A percentile compares a stretch with the other conserved stretches of the same genome.
These are phyloP conservation scores for Octonoba sinensis DNA, from an alignment of 2,888 invertebrate species.

Conservation along the genomic window DNA sequence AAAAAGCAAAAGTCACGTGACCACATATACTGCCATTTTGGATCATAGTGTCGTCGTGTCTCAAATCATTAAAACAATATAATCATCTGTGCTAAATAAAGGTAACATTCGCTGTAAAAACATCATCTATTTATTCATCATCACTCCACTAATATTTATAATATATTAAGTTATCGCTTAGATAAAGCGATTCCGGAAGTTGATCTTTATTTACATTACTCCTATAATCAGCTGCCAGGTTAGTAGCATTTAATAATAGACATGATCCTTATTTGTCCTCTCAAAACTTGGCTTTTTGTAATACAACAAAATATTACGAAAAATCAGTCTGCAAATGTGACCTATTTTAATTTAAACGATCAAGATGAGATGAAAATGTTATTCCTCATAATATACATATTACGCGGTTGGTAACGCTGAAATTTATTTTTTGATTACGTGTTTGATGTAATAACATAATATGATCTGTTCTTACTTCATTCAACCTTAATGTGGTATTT, in stretches of 20 bases:
- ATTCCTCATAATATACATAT: too few species aligned
- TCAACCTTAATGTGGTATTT: too few species aligned
- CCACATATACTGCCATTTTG: constrained; percentile 59
- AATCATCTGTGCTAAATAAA: constrained; percentile 19
- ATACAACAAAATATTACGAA: too few species aligned
- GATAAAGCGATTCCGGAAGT: constrained; percentile 12
- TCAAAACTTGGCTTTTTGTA: too few species aligned
- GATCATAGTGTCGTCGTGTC: constrained; percentile 61
- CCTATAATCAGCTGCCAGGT: constrained; percentile 53
- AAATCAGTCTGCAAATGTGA: too few species aligned
- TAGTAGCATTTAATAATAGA: constrained; percentile 15
- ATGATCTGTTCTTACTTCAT: too few species aligned
- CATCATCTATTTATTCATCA: constrained; percentile 41
- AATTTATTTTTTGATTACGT: too few species aligned
- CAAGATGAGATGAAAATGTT: too few species aligned
- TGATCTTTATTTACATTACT: constrained; percentile 52
- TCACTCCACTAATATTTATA: constrained; percentile 12
- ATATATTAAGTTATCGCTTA: constrained; percentile 7
- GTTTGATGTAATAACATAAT: too few species aligned
- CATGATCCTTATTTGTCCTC: too few species aligned
- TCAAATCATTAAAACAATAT: constrained; percentile 24
- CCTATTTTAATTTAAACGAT: too few species aligned
- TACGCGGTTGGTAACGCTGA: too few species aligned
- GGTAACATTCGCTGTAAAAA: constrained; percentile 10
- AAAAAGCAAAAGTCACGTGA: constrained; percentile 39